Conservation (phyloP, 2,888 invertebrate genomes). For the Odontocerum albicorne region DNA sequence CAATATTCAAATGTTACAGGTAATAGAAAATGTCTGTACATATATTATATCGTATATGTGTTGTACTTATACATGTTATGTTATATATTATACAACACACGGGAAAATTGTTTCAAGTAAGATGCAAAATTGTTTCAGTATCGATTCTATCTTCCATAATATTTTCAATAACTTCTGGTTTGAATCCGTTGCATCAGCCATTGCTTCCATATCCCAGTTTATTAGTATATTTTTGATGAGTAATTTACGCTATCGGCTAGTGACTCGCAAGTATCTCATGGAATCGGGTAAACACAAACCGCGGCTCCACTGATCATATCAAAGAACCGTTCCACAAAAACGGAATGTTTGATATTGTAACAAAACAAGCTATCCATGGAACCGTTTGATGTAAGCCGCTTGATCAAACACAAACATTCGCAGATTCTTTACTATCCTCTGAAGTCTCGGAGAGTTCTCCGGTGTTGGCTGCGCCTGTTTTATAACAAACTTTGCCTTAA, state of each 20-base stretch:
- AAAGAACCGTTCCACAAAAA: constrained; percentile 23
- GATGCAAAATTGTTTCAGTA: too few relatives aligned
- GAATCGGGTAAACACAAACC: constrained; percentile 20
- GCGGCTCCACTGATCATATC: constrained; percentile 24
- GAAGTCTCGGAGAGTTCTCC: neutral
- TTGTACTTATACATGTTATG: too few relatives aligned
- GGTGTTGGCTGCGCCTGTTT: constrained; percentile 29
- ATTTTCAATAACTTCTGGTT: too few relatives aligned
- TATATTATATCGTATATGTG: too few relatives aligned
- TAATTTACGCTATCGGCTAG: too few relatives aligned
- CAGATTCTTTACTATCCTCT: constrained; percentile 1
- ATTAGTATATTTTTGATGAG: constrained; percentile 7
- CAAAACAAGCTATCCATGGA: constrained; percentile 25
- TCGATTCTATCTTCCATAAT: too few relatives aligned
- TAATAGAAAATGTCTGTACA: too few relatives aligned
- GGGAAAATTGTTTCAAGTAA: too few relatives aligned
- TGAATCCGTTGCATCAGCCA: too few relatives aligned
- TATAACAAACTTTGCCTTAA: constrained; percentile 35
- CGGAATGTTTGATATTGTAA: constrained; percentile 32
- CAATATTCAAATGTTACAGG: too few relatives aligned
- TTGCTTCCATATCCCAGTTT: too few relatives aligned
- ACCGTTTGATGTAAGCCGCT: constrained; percentile 26
- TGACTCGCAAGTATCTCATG: constrained; percentile 5
- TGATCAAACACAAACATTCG: constrained; percentile 28
- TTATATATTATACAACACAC: too few relatives aligned